Evolutionary conservation across 2,888 invertebrate species (phyloP).

Genomic region (Zonitis immaculata): DNA sequence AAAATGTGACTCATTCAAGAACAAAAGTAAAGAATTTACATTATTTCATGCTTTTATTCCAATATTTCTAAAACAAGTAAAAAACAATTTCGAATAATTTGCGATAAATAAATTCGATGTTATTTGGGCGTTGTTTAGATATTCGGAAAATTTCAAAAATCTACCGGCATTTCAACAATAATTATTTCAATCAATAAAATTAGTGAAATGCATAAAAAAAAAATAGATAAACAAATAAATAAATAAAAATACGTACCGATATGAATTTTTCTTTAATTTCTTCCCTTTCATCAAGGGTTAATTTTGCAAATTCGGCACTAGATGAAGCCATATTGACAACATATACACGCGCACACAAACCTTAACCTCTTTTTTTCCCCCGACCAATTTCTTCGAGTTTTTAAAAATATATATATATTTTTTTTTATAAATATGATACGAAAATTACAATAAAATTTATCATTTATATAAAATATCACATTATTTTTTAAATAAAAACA

Average conservation of each 20-base stretch:
- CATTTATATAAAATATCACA: not conserved
- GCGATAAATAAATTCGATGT: not conserved
- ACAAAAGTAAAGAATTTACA: slow-evolving; percentile 3
- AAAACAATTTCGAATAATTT: not conserved
- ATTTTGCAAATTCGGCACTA: slow-evolving; percentile 47
- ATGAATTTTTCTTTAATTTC: slow-evolving; percentile 74
- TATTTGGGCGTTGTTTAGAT: not conserved
- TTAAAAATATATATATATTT: not conserved
- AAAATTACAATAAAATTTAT: not conserved
- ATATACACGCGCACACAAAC: not conserved
- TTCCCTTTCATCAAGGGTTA: slow-evolving; percentile 65
- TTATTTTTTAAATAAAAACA: not conserved
- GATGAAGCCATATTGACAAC: slow-evolving; percentile 30
- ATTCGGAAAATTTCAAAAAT: not conserved
- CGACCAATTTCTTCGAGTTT: not conserved
- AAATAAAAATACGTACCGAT: slow-evolving; percentile 59
- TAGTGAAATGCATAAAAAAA: too few species aligned
- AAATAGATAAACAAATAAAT: too few species aligned
- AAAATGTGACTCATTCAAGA: slow-evolving; percentile 13
- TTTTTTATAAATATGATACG: not conserved
- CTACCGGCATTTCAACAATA: not conserved
- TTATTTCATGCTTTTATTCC: too few species aligned
- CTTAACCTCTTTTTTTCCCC: not conserved
- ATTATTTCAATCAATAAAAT: too few species aligned
- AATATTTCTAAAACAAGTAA: too few species aligned